Evolutionary conservation across 35 echinoderm and acorn worm genomes (phyloP), one percentile per base, ranked within the genome.

Genomic region (Lytechinus variegatus): DNA sequence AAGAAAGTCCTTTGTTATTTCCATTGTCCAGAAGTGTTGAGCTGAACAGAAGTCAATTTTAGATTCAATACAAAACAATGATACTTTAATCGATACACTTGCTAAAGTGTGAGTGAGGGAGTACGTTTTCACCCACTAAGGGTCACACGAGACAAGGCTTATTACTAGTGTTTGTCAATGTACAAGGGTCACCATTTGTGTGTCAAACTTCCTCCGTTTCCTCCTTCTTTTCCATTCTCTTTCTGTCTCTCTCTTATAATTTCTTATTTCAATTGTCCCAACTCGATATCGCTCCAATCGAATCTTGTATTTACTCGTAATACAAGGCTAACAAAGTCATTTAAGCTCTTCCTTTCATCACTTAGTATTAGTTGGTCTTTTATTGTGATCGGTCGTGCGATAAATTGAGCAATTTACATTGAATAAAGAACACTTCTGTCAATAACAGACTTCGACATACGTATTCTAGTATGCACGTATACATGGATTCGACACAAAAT

Each of bases 351-450:
- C 92, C 53, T 93, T 93, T 93, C 53, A 93, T 55, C 52, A 19
- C 19, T 53, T 10, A 2, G 57, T 93, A 54, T 57, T 27, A 27
- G 88, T 54, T 57, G n/a, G 53, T 44, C 55, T 93, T 44, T 93
- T 57, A 93, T 93, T 79, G 92, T 33, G 54, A 93, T 57, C 55
- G 24, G 29, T 93, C 92, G 92, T 55, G 92, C 92, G 92, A 93
- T 93, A 93, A 93, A 93, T 93, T 93, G 92, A 57, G 92, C 92
- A 93, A 93, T 93, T 93, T 93, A 57, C 27, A 93, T 27, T 10
- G 92, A 57, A 93, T 93, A 93, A 93, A 93, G 92, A 57, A 93
- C 88, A 93, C n/a, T 57, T 93, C 24, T 14, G 92, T 93, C 92
- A 93, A 93, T 93, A 93, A 54, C 54, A 57, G 29, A 24, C 29